phyloP scores from a whole-genome alignment of 2,797 vertebrate species.

The Falco novaeseelandiae region DNA sequence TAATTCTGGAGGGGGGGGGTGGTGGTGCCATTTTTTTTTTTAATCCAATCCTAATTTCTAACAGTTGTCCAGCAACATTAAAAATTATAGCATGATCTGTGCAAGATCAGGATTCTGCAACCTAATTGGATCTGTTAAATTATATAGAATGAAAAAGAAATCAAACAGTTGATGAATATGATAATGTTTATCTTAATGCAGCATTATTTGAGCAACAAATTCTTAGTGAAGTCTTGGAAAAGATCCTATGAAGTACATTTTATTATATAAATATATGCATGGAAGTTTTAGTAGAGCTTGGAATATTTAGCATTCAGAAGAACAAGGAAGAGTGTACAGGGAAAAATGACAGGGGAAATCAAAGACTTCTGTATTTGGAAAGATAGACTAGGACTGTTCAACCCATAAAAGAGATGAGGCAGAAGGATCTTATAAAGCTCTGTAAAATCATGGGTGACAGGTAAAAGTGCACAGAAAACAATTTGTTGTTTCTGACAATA shows the following conservation, averaged over 20 bases:
- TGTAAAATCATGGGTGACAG: not conserved
- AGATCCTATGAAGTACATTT: not conserved
- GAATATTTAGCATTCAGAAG: not conserved
- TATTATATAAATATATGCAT: not conserved
- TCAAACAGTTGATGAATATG: not conserved
- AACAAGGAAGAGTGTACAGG: not conserved
- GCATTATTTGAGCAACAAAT: not conserved
- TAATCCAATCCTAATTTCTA: not conserved
- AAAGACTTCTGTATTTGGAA: not conserved
- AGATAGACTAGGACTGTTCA: not conserved
- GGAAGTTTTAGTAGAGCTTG: not conserved
- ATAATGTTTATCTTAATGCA: constrained; percentile 10
- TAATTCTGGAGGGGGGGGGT: not conserved
- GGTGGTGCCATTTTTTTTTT: not conserved
- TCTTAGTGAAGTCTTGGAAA: not conserved
- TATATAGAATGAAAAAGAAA: constrained; percentile 4
- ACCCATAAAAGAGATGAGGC: not conserved
- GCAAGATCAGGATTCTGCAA: constrained; percentile 21
- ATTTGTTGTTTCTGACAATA: not conserved
- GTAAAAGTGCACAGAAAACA: not conserved
- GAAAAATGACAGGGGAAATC: not conserved
- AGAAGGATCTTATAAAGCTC: not conserved
- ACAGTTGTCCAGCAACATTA: not conserved
- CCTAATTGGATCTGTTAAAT: not conserved
- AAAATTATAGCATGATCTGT: not conserved